Base-by-base conservation (phyloP, 1,140 invertebrate genomes). In the Papilio machaon region DNA sequence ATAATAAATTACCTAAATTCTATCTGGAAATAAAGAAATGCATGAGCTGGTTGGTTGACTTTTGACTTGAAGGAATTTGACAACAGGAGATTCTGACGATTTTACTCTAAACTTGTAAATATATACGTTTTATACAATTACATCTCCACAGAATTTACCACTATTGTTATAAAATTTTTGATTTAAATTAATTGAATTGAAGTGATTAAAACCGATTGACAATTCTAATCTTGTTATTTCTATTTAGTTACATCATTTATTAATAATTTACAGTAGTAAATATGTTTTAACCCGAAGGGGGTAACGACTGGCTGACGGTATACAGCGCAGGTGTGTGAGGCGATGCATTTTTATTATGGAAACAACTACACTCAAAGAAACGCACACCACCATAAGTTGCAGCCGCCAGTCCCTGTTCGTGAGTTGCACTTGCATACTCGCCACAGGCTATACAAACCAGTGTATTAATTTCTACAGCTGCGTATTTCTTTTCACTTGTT, bases 281-380 rank as follows among this genome's bases (percentile, higher is more conserved):
- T 64, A 49, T n/a, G 46, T 30, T 76, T 76, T 54, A 54, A 38
- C 13, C 49, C 15, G 86, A 83, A 87, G 85, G 84, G 86, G 86
- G 84, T 87, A 88, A 86, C 86, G 86, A 84, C 88, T 89, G 85
- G 85, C 84, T 83, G 85, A 70, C 64, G 64, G 64, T 85, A 85
- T 80, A 70, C 80, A 88, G 74, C 77, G 88, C 87, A 89, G 88
- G 88, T 89, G 90, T 88, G 84, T 85, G 85, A 80, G 74, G 82
- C 67, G 70, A 49, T 81, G 80, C 81, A 81, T 84, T 80, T 83
- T 79, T 85, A 84, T 73, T 85, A 86, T 85, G 85, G 81, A 81
- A 84, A 85, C 84, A 78, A 80, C 82, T 83, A 87, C 84, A 85
- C 82, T 82, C 70, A 83, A 81, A 81, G 43, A 30, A 75, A 88